These are phyloP conservation scores for Aphyosemion australe DNA, from an alignment of 2,113 vertebrate genomes.

Conservation along the genomic window DNA sequence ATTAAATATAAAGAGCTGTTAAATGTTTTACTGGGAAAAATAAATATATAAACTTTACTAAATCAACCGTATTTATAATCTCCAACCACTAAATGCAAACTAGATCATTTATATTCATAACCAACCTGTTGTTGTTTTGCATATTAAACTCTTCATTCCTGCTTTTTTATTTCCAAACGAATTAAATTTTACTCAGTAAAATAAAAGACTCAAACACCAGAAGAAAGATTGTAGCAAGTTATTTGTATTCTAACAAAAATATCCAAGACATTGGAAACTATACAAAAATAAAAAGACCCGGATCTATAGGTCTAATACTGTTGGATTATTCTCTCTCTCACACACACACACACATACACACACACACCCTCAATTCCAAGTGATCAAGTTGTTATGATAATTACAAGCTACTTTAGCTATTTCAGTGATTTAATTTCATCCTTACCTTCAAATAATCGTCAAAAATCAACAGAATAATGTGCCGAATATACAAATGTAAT, in stretches of 20 bases:
- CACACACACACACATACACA: slow-evolving; percentile 66
- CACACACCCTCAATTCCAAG: slow-evolving; percentile 85
- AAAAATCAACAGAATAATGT: slow-evolving; percentile 79
- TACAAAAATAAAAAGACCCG: slow-evolving; percentile 98
- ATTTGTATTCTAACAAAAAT: slow-evolving; percentile 99
- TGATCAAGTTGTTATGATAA: slow-evolving; percentile 79
- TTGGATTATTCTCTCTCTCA: slow-evolving; percentile 77
- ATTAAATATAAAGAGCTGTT: too few relatives aligned
- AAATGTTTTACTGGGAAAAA: too few relatives aligned
- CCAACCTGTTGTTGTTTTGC: slow-evolving; percentile 74
- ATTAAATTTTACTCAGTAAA: slow-evolving; percentile 4
- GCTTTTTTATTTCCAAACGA: slow-evolving; percentile 29
- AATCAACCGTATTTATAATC: too few relatives aligned
- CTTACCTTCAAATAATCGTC: slow-evolving; percentile 80
- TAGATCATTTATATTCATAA: slow-evolving; percentile 52
- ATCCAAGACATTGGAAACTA: slow-evolving; percentile 91
- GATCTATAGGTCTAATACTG: slow-evolving; percentile 83
- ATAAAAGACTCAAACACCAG: slow-evolving; percentile 59
- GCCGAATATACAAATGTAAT: slow-evolving; percentile 76
- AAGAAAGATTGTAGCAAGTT: slow-evolving; percentile 85
- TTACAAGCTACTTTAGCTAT: slow-evolving; percentile 45
- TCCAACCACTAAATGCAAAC: slow-evolving; percentile 3
- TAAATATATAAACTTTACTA: too few relatives aligned
- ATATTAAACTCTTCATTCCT: slow-evolving; percentile 32
- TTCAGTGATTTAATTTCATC: slow-evolving; percentile 61